phyloP scores from a whole-genome alignment of 2,797 vertebrate genomes.

The Pseudochirops corinnae region DNA sequence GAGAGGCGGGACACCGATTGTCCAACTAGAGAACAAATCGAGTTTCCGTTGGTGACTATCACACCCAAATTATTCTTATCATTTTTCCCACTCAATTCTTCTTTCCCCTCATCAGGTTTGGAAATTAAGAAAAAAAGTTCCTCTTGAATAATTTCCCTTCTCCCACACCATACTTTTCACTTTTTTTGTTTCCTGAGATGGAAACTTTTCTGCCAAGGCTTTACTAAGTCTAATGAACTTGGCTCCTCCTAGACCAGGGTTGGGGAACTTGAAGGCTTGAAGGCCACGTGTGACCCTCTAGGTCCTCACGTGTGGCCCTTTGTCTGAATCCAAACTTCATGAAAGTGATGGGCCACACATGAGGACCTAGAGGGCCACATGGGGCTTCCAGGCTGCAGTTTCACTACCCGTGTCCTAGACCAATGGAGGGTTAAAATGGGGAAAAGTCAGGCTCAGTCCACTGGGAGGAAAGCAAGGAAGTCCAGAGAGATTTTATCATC shows the following conservation, averaged over 20 bases:
- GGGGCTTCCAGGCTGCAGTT: no score
- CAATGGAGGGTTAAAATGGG: neutral
- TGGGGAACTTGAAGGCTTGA: no score
- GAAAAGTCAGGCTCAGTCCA: neutral
- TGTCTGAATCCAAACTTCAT: no score
- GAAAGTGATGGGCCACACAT: no score
- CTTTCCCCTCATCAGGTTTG: neutral
- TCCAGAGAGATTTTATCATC: neutral
- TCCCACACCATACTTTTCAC: no score
- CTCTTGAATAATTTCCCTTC: neutral
- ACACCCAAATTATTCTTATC: neutral
- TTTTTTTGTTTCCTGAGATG: neutral
- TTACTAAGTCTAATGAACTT: neutral
- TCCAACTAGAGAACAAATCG: neutral
- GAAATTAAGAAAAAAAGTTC: neutral
- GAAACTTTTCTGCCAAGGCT: neutral
- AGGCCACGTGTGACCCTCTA: no score
- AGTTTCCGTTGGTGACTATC: neutral
- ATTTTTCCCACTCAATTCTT: neutral
- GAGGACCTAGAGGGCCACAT: no score
- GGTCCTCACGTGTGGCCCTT: no score
- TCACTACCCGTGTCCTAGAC: no score
- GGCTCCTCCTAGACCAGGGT: neutral
- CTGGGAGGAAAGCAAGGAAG: neutral
- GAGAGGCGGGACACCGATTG: neutral